These are phyloP conservation scores for Sebastes fasciatus DNA, from an alignment of 2,113 vertebrate genomes.

Conservation along the genomic window DNA sequence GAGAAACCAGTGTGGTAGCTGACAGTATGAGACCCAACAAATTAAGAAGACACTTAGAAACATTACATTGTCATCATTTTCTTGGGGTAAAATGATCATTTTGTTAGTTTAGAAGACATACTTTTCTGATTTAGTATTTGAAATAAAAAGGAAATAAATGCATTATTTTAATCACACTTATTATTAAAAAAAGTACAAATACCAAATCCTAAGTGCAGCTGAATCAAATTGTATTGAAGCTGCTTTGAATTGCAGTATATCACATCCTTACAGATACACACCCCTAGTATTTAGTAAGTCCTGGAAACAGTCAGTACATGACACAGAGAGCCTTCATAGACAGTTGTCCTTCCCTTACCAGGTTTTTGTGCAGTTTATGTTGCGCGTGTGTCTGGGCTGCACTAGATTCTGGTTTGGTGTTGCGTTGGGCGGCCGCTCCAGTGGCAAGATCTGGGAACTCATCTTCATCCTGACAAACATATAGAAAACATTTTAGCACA, in stretches of 20 bases:
- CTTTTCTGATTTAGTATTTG: too few relatives aligned
- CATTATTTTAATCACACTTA: too few relatives aligned
- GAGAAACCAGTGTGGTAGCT: too few relatives aligned
- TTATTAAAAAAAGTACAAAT: too few relatives aligned
- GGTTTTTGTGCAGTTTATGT: slow-evolving; percentile 91
- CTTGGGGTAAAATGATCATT: too few relatives aligned
- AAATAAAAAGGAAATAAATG: neutral
- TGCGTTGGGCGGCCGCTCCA: slow-evolving; percentile 82
- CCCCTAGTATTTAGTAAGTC: neutral
- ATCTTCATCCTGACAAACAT: slow-evolving; percentile 89
- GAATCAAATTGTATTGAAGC: too few relatives aligned
- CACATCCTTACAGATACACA: neutral
- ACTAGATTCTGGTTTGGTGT: slow-evolving; percentile 85
- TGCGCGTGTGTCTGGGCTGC: slow-evolving; percentile 87
- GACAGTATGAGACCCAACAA: too few relatives aligned
- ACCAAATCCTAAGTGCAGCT: too few relatives aligned
- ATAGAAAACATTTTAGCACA: slow-evolving; percentile 12
- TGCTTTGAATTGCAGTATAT: too few relatives aligned
- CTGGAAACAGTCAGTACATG: neutral
- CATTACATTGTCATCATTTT: too few relatives aligned
- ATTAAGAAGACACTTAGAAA: too few relatives aligned
- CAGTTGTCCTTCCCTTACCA: slow-evolving; percentile 79
- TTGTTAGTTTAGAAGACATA: too few relatives aligned
- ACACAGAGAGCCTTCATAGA: neutral
- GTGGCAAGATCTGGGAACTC: slow-evolving; percentile 91